A percentile compares a stretch with the other conserved stretches of the same genome.
phyloP scores from a whole-genome alignment of 1,140 invertebrate species.

The Drosophila serrata region DNA sequence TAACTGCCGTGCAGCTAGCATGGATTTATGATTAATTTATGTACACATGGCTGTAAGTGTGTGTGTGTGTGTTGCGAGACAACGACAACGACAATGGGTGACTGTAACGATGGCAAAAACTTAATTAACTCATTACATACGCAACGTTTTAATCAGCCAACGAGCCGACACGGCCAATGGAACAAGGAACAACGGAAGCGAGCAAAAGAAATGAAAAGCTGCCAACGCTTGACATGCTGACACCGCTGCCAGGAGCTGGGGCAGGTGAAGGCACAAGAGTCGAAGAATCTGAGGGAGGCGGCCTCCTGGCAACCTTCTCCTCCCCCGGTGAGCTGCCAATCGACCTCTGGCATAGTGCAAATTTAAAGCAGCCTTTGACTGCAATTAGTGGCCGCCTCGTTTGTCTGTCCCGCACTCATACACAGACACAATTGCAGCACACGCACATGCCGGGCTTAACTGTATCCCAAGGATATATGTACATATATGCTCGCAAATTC shows the following conservation, averaged over 20 bases:
- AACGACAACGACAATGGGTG: slow-evolving; percentile 27
- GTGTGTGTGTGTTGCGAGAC: slow-evolving; percentile 4
- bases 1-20: slow-evolving; percentile 50
- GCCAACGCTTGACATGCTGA: slow-evolving; percentile 54
- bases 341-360: slow-evolving; percentile 43
- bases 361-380: slow-evolving; percentile 81
- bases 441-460: not conserved
- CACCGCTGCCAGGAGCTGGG: slow-evolving; percentile 25
- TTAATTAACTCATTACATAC: slow-evolving; percentile 85
- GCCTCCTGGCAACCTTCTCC: not conserved
- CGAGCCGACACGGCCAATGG: slow-evolving; percentile 58
- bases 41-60: slow-evolving; percentile 48
- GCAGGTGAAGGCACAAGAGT: not conserved
- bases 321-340: slow-evolving; percentile 37
- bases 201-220: slow-evolving; percentile 51
- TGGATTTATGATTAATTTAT: slow-evolving; percentile 83
- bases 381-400: slow-evolving; percentile 77
- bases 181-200: slow-evolving; percentile 24
- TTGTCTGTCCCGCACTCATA: slow-evolving; percentile 50
- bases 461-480: slow-evolving; percentile 64
- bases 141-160: slow-evolving; percentile 80
- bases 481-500: slow-evolving; percentile 39
- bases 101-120: slow-evolving; percentile 69
- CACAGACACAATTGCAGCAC: no score
- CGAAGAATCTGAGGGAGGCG: not conserved